These are phyloP conservation scores for Pangasius sanitwongsei DNA, from an alignment of 2,797 vertebrate genomes.

Conservation along the genomic window DNA sequence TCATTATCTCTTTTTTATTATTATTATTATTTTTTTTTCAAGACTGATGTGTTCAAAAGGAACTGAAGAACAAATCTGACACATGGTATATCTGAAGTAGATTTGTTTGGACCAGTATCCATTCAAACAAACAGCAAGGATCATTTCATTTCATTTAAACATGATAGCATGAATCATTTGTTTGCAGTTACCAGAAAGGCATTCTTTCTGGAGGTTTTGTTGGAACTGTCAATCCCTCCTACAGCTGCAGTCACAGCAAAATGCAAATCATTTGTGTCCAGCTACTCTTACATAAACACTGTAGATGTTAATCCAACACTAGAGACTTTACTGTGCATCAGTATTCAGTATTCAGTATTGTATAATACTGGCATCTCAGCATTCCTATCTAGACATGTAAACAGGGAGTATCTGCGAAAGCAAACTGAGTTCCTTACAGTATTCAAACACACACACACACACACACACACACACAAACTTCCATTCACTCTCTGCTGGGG, in stretches of 20 bases:
- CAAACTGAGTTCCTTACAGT: not conserved
- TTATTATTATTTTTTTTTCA: not conserved
- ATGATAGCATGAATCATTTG: not conserved
- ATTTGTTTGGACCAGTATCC: not conserved
- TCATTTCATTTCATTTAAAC: no score
- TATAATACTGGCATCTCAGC: not conserved
- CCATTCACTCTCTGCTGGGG: not conserved
- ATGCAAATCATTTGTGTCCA: not conserved
- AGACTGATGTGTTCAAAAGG: not conserved
- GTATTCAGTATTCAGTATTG: not conserved
- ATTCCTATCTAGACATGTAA: not conserved
- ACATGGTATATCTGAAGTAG: not conserved
- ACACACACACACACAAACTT: not conserved
- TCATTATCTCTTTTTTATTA: not conserved
- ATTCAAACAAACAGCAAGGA: not conserved
- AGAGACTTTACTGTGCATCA: not conserved
- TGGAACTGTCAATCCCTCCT: not conserved
- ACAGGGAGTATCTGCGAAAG: not conserved
- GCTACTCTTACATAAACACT: not conserved
- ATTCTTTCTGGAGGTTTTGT: not conserved
- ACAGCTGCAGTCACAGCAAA: not conserved
- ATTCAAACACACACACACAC: not conserved
- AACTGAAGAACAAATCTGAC: not conserved
- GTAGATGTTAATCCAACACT: not conserved
- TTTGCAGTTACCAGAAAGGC: not conserved